Evolutionary conservation across 2,888 invertebrate genomes (phyloP).

Genomic region (Drosophila fulvimacula): DNA sequence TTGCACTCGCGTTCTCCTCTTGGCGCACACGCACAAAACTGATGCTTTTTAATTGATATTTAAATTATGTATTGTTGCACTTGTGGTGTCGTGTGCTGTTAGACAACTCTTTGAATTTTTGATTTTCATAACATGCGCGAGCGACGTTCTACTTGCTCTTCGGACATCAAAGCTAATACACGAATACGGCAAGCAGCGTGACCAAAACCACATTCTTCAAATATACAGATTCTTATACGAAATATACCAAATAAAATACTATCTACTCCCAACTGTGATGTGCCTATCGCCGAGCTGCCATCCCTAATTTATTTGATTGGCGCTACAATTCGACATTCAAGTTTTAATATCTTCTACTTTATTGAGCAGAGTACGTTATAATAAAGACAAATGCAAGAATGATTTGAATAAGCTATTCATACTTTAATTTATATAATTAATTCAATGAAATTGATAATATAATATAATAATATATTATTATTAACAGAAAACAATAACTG

Average conservation of each 20-base stretch:
- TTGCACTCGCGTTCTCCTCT: constrained; percentile 26
- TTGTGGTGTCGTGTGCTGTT: constrained; percentile 20
- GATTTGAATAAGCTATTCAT: background rate
- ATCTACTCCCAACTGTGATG: background rate
- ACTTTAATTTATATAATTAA: background rate
- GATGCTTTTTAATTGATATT: constrained; percentile 16
- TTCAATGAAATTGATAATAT: background rate
- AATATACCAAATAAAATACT: constrained; percentile 8
- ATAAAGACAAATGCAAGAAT: background rate
- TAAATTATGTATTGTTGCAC: constrained; percentile 38
- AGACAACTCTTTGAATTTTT: constrained; percentile 36
- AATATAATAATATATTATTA: background rate
- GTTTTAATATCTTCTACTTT: background rate
- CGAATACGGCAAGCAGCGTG: constrained; percentile 44
- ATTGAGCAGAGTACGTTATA: background rate
- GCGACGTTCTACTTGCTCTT: constrained; percentile 35
- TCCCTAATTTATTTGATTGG: constrained; percentile 1
- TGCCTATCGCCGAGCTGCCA: constrained; percentile 13
- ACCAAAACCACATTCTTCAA: constrained; percentile 13
- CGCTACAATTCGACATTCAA: background rate
- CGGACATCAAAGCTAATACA: constrained; percentile 48
- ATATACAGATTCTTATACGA: constrained; percentile 9
- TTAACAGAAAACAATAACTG: background rate
- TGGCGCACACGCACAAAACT: constrained; percentile 21
- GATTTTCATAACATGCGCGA: constrained; percentile 50